Percentiles rank a stretch among this genome's conserved stretches.
These are phyloP conservation scores for Microvelia longipes DNA, from an alignment of 1,140 invertebrate species.

Conservation along the genomic window DNA sequence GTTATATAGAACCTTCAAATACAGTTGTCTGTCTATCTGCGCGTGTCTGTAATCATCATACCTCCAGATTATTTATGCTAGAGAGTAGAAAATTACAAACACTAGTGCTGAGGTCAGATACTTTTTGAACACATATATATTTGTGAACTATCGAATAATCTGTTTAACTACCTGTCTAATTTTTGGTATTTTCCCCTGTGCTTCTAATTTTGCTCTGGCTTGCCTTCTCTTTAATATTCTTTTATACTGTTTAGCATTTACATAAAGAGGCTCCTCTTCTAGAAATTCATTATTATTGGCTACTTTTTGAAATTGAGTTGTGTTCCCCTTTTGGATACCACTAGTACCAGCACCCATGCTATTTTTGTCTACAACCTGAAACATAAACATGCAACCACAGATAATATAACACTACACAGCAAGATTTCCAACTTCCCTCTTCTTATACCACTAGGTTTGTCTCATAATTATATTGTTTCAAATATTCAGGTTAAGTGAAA, in stretches of 20 bases:
- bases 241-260: slow-evolving; percentile 97
- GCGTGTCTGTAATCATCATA: too few species aligned
- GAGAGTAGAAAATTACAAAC: too few species aligned
- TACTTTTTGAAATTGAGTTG: slow-evolving; percentile 42
- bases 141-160: too few species aligned
- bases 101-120: too few species aligned
- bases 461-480: too few species aligned
- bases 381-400: neutral
- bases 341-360: slow-evolving; percentile 10
- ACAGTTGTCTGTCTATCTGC: too few species aligned
- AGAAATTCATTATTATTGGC: slow-evolving; percentile 48
- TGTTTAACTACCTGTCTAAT: slow-evolving; percentile 77
- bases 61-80: too few species aligned
- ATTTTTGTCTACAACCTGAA: neutral
- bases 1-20: too few species aligned
- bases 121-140: too few species aligned
- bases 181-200: slow-evolving; percentile 89
- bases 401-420: neutral
- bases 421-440: too few species aligned
- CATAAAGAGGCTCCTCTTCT: slow-evolving; percentile 88
- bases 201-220: slow-evolving; percentile 78
- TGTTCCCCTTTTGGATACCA: slow-evolving; percentile 9
- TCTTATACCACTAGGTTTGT: too few species aligned
- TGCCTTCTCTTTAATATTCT: slow-evolving; percentile 78
- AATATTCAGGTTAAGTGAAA: too few species aligned